Evolutionary conservation across 2,113 vertebrate genomes (phyloP).

Genomic region (Noctilio leporinus): DNA sequence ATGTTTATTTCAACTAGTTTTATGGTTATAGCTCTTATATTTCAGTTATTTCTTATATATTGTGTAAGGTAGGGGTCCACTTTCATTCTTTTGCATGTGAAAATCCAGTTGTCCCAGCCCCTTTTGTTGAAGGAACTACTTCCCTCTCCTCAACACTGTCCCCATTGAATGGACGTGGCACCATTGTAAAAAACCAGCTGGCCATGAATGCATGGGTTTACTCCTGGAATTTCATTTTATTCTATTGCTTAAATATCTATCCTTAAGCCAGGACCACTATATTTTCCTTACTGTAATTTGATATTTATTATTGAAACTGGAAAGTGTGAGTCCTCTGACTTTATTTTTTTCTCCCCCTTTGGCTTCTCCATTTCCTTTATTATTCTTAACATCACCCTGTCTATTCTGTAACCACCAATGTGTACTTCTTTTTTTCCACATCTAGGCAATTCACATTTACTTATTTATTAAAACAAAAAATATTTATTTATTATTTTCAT

Average conservation of each 20-base stretch:
- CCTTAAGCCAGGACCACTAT: not conserved
- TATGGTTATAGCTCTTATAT: not conserved
- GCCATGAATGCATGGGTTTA: not conserved
- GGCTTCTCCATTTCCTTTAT: no score
- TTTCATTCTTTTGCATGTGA: not conserved
- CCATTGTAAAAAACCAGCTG: not conserved
- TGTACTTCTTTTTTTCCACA: no score
- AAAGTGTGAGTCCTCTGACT: not conserved
- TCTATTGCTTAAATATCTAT: not conserved
- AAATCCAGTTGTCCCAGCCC: no score
- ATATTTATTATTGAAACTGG: not conserved
- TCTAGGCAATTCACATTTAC: no score
- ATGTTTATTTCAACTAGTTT: not conserved
- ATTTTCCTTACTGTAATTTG: not conserved
- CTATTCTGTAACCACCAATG: no score
- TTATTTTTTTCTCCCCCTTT: not conserved
- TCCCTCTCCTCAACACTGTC: rapidly evolving
- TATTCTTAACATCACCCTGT: no score
- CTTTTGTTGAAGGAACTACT: not conserved
- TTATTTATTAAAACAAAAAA: no score
- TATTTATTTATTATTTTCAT: no score
- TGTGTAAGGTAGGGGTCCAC: not conserved
- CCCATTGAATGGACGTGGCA: not conserved
- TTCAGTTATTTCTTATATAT: not conserved
- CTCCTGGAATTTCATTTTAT: not conserved